Conservation (phyloP, 2,113 vertebrate genomes). For the Camarhynchus parvulus region DNA sequence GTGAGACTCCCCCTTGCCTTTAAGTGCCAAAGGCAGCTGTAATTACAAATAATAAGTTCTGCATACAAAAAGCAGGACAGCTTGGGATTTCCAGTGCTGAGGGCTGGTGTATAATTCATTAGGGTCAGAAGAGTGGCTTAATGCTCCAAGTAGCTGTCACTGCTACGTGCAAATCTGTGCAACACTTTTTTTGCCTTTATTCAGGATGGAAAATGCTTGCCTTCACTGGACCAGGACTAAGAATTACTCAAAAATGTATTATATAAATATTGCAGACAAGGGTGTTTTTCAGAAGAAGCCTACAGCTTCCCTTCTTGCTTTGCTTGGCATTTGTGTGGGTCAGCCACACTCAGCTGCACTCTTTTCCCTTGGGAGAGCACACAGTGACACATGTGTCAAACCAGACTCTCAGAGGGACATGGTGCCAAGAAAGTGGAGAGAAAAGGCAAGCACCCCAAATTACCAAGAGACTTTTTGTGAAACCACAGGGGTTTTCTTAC, state of each 20-base stretch:
- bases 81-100: neutral
- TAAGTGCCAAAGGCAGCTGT: neutral
- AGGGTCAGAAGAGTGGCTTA: neutral
- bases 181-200: neutral
- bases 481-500: neutral
- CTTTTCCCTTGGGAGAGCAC: neutral
- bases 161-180: neutral
- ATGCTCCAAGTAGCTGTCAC: neutral
- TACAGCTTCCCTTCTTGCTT: neutral
- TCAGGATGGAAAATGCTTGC: neutral
- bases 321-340: neutral
- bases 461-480: neutral
- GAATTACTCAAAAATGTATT: neutral
- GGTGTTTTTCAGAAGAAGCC: neutral
- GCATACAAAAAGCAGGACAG: neutral
- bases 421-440: neutral
- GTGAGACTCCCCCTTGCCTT: neutral
- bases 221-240: neutral
- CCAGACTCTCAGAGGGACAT: neutral
- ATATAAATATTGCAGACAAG: neutral
- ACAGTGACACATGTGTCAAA: neutral
- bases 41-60: neutral
- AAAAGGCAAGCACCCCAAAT: neutral
- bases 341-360: neutral
- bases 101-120: neutral